A percentile compares a stretch with the other conserved stretches of the same genome.
These are phyloP conservation scores for Rallus limicola DNA, from an alignment of 2,113 vertebrate species.

Conservation along the genomic window DNA sequence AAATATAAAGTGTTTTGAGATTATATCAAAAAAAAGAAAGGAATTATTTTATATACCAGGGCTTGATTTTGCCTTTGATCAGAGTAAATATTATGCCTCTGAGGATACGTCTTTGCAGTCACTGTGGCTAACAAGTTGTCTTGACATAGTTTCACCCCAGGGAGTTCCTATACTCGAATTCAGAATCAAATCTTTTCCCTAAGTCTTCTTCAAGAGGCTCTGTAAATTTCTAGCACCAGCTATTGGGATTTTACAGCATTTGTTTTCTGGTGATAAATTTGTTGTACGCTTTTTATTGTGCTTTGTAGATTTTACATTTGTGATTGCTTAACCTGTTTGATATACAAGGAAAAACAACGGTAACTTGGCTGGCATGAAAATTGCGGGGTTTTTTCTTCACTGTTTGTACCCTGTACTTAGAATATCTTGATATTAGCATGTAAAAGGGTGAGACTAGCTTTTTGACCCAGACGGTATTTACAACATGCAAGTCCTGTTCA, in stretches of 20 bases:
- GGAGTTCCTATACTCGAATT: not conserved
- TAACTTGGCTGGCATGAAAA: not conserved
- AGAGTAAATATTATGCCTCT: not conserved
- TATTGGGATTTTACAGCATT: not conserved
- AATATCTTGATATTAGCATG: not conserved
- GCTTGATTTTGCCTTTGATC: not conserved
- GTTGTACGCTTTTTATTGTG: not conserved
- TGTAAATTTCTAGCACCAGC: not conserved
- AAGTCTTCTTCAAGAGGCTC: not conserved
- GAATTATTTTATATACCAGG: not conserved
- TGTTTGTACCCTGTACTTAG: not conserved
- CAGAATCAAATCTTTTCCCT: not conserved
- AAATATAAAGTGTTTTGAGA: not conserved
- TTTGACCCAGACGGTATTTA: not conserved
- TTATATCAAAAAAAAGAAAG: not conserved
- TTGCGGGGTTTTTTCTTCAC: not conserved
- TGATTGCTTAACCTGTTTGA: not conserved
- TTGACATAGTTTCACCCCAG: not conserved
- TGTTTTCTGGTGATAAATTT: not conserved
- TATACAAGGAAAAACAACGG: not conserved
- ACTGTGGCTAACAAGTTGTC: not conserved
- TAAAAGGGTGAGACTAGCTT: not conserved
- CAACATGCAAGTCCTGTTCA: not conserved
- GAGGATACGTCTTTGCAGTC: not conserved
- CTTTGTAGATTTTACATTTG: not conserved